Conservation (phyloP, 2,113 vertebrate species). For the Gasterosteus aculeatus region DNA sequence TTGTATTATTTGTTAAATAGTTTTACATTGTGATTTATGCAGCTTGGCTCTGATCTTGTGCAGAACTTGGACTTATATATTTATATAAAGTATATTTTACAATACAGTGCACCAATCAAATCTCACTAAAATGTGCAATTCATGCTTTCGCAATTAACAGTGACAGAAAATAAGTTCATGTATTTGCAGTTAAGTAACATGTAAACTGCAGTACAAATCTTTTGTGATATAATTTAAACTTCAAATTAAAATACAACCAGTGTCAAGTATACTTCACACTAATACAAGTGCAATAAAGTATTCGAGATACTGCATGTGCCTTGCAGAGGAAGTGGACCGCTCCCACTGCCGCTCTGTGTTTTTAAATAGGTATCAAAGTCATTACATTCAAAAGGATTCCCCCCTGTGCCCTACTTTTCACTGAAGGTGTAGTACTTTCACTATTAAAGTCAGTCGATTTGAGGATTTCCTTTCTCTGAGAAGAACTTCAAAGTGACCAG, state of each 20-base stretch:
- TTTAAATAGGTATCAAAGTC: neutral
- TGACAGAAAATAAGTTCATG: neutral
- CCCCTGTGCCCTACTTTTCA: neutral
- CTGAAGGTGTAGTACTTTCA: neutral
- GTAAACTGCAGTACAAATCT: neutral
- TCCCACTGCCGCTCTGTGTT: neutral
- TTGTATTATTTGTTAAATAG: conserved; percentile 8
- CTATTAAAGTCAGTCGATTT: neutral
- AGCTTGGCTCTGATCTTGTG: neutral
- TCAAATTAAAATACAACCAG: neutral
- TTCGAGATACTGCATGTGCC: conserved; percentile 17
- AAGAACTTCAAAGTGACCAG: neutral
- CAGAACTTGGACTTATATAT: neutral
- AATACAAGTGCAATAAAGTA: neutral
- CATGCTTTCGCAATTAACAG: neutral
- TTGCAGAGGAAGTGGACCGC: neutral
- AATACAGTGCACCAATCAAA: neutral
- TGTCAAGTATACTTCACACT: neutral
- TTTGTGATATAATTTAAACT: neutral
- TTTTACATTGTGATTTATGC: conserved; percentile 2
- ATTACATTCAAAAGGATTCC: neutral
- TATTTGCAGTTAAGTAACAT: neutral
- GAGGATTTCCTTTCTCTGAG: neutral
- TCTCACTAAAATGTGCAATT: neutral
- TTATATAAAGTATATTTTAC: neutral